A percentile compares a stretch with the other conserved stretches of the same genome.
Evolutionary conservation across 1,140 invertebrate species (phyloP).

Genomic region (Semibalanus balanoides): DNA sequence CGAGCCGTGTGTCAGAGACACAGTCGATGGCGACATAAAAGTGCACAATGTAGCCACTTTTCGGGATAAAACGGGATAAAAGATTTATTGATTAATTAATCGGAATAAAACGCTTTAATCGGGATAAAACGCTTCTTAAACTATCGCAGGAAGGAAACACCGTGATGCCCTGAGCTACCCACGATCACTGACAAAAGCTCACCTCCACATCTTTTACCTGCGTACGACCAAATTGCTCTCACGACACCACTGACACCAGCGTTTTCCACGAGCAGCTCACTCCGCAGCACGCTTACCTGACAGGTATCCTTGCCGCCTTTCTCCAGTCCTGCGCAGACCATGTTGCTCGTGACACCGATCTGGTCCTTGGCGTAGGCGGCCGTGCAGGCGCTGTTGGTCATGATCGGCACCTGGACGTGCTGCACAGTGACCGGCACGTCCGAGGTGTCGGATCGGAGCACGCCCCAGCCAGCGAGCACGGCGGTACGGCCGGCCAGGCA

Average conservation of each 20-base stretch:
- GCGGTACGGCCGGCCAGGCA: background rate
- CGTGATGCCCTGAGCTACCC: no score
- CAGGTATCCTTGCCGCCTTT: background rate
- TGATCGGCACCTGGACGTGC: background rate
- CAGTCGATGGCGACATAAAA: no score
- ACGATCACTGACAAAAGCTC: no score
- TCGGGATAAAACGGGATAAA: background rate
- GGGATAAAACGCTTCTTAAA: no score
- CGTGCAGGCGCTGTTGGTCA: background rate
- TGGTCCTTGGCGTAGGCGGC: background rate
- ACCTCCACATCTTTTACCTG: no score
- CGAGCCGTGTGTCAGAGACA: no score
- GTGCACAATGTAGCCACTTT: background rate
- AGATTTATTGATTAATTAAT: background rate
- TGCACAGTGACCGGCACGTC: background rate
- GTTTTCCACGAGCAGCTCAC: background rate
- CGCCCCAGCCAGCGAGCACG: conserved; percentile 4
- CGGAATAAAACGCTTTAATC: no score
- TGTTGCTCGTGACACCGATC: background rate
- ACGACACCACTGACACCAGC: background rate
- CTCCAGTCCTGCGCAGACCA: background rate
- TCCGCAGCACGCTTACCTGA: background rate
- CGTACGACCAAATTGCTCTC: background rate
- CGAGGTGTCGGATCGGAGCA: background rate
- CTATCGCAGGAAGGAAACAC: no score